Base-by-base conservation (phyloP, 1,140 invertebrate species). In the Atopsyche davidsoni region DNA sequence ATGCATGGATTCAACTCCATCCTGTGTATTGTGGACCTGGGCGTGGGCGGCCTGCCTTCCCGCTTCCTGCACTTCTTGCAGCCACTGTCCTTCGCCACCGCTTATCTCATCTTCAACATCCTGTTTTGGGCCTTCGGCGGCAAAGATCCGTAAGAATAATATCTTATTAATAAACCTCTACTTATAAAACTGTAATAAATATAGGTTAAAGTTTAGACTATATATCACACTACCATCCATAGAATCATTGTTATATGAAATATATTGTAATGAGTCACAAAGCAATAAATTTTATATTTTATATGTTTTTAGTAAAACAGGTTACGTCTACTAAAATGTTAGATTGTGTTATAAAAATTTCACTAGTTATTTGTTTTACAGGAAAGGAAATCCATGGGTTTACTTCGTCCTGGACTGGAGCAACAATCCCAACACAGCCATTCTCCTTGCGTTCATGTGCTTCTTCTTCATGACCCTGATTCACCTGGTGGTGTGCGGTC, bases 51-150 rank as follows among this genome's bases (percentile, higher is more conserved):
- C 1, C 78, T 86, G 47, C 87, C 88, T 0, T 66, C 85, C 10
- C 66, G 79, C 14, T 53, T 89, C 11, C 60, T 79, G 1, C 82
- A 88, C 60, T 75, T 85, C 48, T 83, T 85, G 70, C 79, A 85
- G 64, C 79, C 82, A 4, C 59, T 86, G 0, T 51, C 75, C 2
- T 69, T 86, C 40, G 78, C 79, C 7, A 23, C 78, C 1, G 62
- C 75, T 46, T 92, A 89, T 63, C 63, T 80, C 0, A 58, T 78
- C 13, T 92, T 92, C 63, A 81, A 79, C 3, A 59, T 79, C 6
- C 75, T 90, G 14, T 92, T 89, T 64, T 88, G 82, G 62, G 45
- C 63, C 0, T 77, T 78, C n/a, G 89, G 88, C 0, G 89, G 88
- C n/a, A 76, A 77, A 1, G 79, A 83, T 55, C 78, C 71, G 75